Evolutionary conservation across 2,113 vertebrate genomes (phyloP).

Genomic region (Thunnus maccoyii): DNA sequence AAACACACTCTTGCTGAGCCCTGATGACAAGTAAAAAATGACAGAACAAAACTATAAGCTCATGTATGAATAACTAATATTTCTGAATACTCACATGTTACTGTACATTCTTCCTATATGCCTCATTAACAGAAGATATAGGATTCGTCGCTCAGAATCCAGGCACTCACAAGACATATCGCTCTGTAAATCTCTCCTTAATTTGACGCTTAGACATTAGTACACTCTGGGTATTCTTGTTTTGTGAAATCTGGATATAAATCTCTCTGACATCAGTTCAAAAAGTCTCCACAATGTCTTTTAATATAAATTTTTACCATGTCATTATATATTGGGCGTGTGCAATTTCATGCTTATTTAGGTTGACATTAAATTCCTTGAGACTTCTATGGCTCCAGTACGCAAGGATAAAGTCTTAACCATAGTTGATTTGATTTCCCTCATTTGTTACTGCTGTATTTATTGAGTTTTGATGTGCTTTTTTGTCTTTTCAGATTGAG

Average conservation of each 20-base stretch:
- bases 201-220: slow-evolving; percentile 6
- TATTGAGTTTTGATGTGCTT: slow-evolving; percentile 7
- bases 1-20: background rate
- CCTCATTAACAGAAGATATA: slow-evolving; percentile 29
- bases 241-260: background rate
- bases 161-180: slow-evolving; percentile 1
- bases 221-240: background rate
- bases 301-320: slow-evolving; percentile 29
- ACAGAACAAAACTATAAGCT: background rate
- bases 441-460: slow-evolving; percentile 30
- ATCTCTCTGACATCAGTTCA: slow-evolving; percentile 24
- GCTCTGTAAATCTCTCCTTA: slow-evolving; percentile 24
- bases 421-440: slow-evolving; percentile 23
- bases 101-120: background rate
- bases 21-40: background rate
- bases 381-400: slow-evolving; percentile 18
- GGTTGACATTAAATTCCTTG: slow-evolving; percentile 14
- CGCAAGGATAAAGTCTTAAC: background rate
- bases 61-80: background rate
- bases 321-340: slow-evolving; percentile 31
- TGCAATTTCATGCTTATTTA: slow-evolving; percentile 34
- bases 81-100: background rate
- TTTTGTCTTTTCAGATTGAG: background rate
- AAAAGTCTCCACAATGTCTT: slow-evolving; percentile 26
- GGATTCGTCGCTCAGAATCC: background rate